Evolutionary conservation across 2,888 invertebrate species (phyloP).

Genomic region (Tolmerus cingulatus): DNA sequence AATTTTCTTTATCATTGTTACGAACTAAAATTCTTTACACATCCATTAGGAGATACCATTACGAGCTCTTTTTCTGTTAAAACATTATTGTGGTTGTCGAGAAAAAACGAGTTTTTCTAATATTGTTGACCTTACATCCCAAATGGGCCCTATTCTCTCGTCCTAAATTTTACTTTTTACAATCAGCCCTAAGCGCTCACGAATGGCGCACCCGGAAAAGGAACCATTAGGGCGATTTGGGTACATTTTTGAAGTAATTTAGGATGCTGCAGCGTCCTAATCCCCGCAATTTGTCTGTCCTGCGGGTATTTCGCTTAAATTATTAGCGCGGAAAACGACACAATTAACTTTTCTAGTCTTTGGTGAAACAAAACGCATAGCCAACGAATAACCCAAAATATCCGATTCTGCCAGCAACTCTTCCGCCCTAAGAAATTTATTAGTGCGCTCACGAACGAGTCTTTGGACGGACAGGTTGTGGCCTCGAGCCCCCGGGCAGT

Average conservation of each 20-base stretch:
- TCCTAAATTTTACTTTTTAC: neutral
- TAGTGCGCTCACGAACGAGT: neutral
- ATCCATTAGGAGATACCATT: neutral
- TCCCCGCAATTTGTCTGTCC: neutral
- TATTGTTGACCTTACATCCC: neutral
- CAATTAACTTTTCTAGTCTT: constrained; percentile 4
- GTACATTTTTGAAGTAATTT: neutral
- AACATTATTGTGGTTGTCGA: neutral
- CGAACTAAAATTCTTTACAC: neutral
- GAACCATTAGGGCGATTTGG: neutral
- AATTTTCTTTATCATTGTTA: no score
- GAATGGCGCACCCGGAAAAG: neutral
- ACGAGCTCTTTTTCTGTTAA: neutral
- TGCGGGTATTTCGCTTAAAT: neutral
- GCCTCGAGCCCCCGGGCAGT: neutral
- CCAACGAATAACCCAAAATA: neutral
- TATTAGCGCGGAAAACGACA: neutral
- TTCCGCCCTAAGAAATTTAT: constrained; percentile 1
- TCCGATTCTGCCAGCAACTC: neutral
- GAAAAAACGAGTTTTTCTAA: neutral
- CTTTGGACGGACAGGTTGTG: neutral
- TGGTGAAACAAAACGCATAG: neutral
- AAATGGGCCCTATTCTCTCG: neutral
- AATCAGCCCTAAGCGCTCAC: neutral
- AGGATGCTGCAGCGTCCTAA: neutral